Evolutionary conservation across 2,888 invertebrate genomes (phyloP).

Genomic region (Cryptus viduatorius): DNA sequence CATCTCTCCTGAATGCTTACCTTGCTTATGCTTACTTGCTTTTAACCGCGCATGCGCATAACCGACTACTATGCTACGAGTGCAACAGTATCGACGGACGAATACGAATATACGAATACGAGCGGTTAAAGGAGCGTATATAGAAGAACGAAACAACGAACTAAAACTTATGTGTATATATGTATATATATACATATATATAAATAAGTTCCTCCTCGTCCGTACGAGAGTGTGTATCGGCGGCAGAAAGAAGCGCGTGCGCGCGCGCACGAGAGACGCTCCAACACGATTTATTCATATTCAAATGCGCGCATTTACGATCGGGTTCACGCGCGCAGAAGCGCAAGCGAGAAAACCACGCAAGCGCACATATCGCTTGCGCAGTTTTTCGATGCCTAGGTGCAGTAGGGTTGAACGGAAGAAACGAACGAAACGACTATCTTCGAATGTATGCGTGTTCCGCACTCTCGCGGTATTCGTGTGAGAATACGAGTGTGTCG

Average conservation of each 20-base stretch:
- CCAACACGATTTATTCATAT: slow-evolving; percentile 83
- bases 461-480: background rate
- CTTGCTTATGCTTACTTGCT: slow-evolving; percentile 43
- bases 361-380: slow-evolving; percentile 36
- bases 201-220: slow-evolving; percentile 7
- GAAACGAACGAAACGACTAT: slow-evolving; percentile 41
- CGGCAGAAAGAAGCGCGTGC: slow-evolving; percentile 56
- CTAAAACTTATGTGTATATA: slow-evolving; percentile 37
- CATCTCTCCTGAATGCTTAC: slow-evolving; percentile 22
- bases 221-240: slow-evolving; percentile 64
- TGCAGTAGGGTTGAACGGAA: slow-evolving; percentile 69
- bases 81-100: slow-evolving; percentile 34
- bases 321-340: slow-evolving; percentile 65
- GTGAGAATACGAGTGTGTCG: slow-evolving; percentile 69
- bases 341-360: slow-evolving; percentile 15
- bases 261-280: slow-evolving; percentile 58
- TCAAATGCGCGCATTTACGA: slow-evolving; percentile 83
- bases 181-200: slow-evolving; percentile 46
- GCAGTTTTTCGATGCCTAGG: slow-evolving; percentile 44
- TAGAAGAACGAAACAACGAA: slow-evolving; percentile 46
- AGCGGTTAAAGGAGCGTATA: slow-evolving; percentile 8
- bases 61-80: slow-evolving; percentile 28
- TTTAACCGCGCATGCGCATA: slow-evolving; percentile 8
- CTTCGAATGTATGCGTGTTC: slow-evolving; percentile 6
- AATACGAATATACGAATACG: slow-evolving; percentile 18